Conservation (phyloP, 2,797 vertebrate genomes). For the Lates japonicus region DNA sequence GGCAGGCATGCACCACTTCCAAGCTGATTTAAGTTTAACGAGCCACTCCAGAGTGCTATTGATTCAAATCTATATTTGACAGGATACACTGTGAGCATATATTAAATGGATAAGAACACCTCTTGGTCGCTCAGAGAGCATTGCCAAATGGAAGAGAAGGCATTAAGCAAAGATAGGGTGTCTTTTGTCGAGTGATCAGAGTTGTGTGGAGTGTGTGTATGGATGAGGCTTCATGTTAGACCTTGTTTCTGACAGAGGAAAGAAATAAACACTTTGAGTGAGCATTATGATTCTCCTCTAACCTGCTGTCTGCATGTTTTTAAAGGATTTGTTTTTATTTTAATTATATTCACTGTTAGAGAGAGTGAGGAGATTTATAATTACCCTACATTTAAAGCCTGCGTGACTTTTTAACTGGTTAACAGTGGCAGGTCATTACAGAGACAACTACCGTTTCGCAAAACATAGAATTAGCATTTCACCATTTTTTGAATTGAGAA, state of each 20-base stretch:
- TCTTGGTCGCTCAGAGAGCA: slow-evolving; percentile 79
- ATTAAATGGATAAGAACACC: slow-evolving; percentile 89
- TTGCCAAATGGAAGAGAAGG: slow-evolving; percentile 75
- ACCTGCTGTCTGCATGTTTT: slow-evolving; percentile 55
- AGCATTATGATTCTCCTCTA: slow-evolving; percentile 56
- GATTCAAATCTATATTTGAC: slow-evolving; percentile 91
- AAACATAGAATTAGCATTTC: slow-evolving; percentile 33
- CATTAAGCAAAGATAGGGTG: slow-evolving; percentile 70
- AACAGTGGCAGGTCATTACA: slow-evolving; percentile 37
- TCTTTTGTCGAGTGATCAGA: slow-evolving; percentile 78
- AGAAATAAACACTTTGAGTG: slow-evolving; percentile 45
- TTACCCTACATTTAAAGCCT: slow-evolving; percentile 58
- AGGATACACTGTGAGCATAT: slow-evolving; percentile 89
- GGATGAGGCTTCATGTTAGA: slow-evolving; percentile 30
- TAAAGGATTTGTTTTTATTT: slow-evolving; percentile 55
- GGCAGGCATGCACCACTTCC: slow-evolving; percentile 88
- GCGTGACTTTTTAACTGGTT: slow-evolving; percentile 54
- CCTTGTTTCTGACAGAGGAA: slow-evolving; percentile 49
- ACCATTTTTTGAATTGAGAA: not conserved
- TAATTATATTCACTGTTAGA: slow-evolving; percentile 65
- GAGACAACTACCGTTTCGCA: slow-evolving; percentile 28
- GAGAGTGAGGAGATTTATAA: slow-evolving; percentile 71
- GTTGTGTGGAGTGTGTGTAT: slow-evolving; percentile 42
- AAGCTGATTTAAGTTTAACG: slow-evolving; percentile 91
- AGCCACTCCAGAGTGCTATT: slow-evolving; percentile 89